phyloP scores from a whole-genome alignment of 2,888 invertebrate species.

The Dusona sp. region DNA sequence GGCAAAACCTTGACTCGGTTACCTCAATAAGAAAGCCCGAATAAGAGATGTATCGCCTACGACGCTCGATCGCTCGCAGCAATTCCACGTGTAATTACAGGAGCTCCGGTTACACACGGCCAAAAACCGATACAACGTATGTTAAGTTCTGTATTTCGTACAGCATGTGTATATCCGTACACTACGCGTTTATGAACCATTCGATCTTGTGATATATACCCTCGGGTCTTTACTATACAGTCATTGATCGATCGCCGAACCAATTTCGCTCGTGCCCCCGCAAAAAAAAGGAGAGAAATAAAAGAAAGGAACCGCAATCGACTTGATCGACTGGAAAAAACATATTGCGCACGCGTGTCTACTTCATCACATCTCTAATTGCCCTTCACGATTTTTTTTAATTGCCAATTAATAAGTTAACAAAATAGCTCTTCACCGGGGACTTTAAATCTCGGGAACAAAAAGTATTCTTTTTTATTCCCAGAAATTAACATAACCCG shows the following conservation, averaged over 20 bases:
- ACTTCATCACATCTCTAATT: not conserved
- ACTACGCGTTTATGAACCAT: constrained; percentile 62
- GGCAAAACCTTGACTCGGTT: constrained; percentile 81
- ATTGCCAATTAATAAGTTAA: not conserved
- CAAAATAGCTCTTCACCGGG: not conserved
- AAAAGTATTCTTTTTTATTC: not conserved
- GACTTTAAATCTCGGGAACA: not conserved
- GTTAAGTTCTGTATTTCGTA: constrained; percentile 16
- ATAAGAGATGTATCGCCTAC: constrained; percentile 77
- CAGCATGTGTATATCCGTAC: constrained; percentile 8
- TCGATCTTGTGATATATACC: constrained; percentile 29
- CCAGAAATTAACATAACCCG: not conserved
- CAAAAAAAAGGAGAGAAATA: not conserved
- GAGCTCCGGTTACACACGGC: constrained; percentile 2
- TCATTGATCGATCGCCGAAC: constrained; percentile 59
- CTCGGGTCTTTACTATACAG: constrained; percentile 20
- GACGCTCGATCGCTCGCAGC: constrained; percentile 56
- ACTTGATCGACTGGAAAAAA: not conserved
- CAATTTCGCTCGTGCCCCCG: constrained; percentile 39
- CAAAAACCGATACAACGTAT: constrained; percentile 35
- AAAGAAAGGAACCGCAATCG: not conserved
- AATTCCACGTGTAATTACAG: constrained; percentile 59
- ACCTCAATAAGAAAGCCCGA: constrained; percentile 82
- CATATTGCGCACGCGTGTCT: not conserved
- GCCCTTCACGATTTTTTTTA: not conserved